phyloP scores from a whole-genome alignment of 2,797 vertebrate genomes.

The Sebastes trivittatus region DNA sequence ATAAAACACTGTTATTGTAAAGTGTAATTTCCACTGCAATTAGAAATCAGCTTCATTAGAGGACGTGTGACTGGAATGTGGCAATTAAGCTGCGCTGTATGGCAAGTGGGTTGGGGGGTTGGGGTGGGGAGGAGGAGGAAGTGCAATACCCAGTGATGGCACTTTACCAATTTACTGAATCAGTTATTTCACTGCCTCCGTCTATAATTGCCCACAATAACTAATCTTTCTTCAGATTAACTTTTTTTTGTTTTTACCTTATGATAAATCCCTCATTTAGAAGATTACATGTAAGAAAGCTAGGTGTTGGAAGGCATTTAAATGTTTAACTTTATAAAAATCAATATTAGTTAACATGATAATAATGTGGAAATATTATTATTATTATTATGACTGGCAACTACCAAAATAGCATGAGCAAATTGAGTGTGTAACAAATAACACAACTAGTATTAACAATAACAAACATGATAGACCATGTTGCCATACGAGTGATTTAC shows the following conservation, averaged over 20 bases:
- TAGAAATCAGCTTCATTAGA: constrained; percentile 81
- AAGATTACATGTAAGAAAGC: neutral
- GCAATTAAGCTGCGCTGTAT: constrained; percentile 63
- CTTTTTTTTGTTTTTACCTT: neutral
- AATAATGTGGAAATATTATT: neutral
- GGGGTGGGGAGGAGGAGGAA: constrained; percentile 10
- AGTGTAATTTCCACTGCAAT: constrained; percentile 77
- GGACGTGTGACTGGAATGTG: constrained; percentile 73
- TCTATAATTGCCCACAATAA: constrained; percentile 43
- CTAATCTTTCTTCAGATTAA: constrained; percentile 23
- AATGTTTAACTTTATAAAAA: neutral
- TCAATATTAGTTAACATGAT: neutral
- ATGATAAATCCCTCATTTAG: constrained; percentile 14
- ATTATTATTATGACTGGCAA: neutral
- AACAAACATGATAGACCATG: neutral
- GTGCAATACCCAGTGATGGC: constrained; percentile 11
- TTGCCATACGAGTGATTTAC: neutral
- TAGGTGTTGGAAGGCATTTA: neutral
- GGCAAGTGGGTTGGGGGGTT: constrained; percentile 22
- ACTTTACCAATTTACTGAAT: constrained; percentile 48
- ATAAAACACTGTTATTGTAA: constrained; percentile 81
- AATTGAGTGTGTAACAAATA: neutral
- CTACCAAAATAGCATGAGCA: neutral
- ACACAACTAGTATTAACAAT: neutral
- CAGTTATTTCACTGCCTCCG: constrained; percentile 39